Conservation (phyloP, 1,140 invertebrate species). For the Neuroterus valhalla region DNA sequence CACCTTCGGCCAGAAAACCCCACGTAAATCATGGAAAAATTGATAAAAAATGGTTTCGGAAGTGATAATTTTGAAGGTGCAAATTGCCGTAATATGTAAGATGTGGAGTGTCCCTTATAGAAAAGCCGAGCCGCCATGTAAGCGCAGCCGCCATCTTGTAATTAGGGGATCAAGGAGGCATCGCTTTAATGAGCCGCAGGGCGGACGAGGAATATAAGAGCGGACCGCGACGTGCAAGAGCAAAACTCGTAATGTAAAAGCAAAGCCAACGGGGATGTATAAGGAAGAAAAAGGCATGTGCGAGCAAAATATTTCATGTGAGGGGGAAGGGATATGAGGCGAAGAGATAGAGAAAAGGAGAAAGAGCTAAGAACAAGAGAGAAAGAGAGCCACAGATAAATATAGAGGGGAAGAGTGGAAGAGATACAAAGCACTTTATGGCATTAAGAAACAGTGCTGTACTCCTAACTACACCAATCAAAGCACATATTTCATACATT, state of each 20-base stretch:
- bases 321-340: conserved; percentile 28
- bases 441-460: conserved; percentile 12
- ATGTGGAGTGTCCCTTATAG: conserved; percentile 23
- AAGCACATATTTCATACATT: no score
- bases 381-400: conserved; percentile 39
- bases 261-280: conserved; percentile 48
- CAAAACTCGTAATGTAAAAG: conserved; percentile 57
- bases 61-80: neutral
- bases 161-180: conserved; percentile 72
- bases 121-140: conserved; percentile 57
- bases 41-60: neutral
- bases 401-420: conserved; percentile 39
- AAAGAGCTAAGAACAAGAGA: conserved; percentile 12
- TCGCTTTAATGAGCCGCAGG: conserved; percentile 70
- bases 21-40: conserved; percentile 20
- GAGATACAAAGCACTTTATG: conserved; percentile 1
- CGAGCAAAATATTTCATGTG: conserved; percentile 62
- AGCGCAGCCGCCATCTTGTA: conserved; percentile 70
- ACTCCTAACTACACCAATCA: no score
- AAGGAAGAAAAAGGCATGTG: conserved; percentile 48
- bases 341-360: conserved; percentile 16
- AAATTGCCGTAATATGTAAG: conserved; percentile 21
- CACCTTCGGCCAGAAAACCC: no score
- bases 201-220: conserved; percentile 34
- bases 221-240: conserved; percentile 12